These are phyloP conservation scores for Anastrepha obliqua DNA, from an alignment of 1,140 invertebrate genomes.

Conservation along the genomic window DNA sequence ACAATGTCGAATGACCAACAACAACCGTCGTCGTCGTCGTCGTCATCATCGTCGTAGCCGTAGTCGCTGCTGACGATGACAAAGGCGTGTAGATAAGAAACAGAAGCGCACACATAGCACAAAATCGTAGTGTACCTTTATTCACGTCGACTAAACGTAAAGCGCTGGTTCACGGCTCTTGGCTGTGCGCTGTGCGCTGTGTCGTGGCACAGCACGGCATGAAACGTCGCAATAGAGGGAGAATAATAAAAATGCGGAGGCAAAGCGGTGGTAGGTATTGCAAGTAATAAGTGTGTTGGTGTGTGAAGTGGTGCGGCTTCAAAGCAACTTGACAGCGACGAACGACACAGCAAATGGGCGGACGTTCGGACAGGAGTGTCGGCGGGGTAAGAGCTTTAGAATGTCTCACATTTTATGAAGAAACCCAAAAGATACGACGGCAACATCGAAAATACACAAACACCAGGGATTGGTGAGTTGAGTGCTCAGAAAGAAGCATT, in stretches of 20 bases:
- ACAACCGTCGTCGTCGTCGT: neutral
- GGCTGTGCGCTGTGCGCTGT: constrained; percentile 1
- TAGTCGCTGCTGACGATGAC: constrained; percentile 14
- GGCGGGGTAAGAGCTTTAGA: neutral
- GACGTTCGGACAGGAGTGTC: neutral
- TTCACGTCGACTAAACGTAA: constrained; percentile 22
- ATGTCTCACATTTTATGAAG: constrained; percentile 23
- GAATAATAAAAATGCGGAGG: constrained; percentile 44
- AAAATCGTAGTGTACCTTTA: constrained; percentile 7
- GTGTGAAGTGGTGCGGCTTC: constrained; percentile 27
- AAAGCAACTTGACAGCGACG: constrained; percentile 34
- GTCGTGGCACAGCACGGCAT: constrained; percentile 17
- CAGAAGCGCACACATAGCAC: constrained; percentile 30
- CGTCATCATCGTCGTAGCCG: neutral
- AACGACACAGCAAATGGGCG: constrained; percentile 2
- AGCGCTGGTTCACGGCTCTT: constrained; percentile 6
- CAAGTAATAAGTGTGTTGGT: neutral
- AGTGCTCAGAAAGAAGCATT: constrained; percentile 32
- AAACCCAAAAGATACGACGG: constrained; percentile 6
- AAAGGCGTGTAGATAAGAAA: constrained; percentile 51
- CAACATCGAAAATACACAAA: constrained; percentile 32
- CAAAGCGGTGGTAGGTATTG: constrained; percentile 23
- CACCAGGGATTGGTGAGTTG: constrained; percentile 18
- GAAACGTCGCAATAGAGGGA: neutral
- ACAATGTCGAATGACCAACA: constrained; percentile 1